Conservation (phyloP, 1,140 invertebrate genomes). For the Cydia amplana region DNA sequence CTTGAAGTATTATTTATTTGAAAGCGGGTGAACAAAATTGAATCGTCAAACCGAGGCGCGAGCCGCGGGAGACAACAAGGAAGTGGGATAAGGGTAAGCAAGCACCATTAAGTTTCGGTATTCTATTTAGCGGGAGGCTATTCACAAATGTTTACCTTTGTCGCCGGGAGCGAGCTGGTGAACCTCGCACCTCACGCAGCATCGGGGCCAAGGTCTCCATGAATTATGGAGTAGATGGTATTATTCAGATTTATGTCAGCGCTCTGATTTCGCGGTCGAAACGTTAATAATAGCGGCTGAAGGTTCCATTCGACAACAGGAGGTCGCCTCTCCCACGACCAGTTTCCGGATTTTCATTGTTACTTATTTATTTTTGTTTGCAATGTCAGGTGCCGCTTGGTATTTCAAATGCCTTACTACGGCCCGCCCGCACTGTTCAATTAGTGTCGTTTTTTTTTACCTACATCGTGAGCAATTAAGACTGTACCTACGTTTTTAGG, state of each 20-base stretch:
- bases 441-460: background rate
- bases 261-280: conserved; percentile 72
- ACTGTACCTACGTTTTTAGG: too few relatives aligned
- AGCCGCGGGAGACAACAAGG: conserved; percentile 17
- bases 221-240: conserved; percentile 78
- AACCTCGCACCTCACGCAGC: conserved; percentile 43
- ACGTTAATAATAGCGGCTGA: conserved; percentile 71
- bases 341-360: conserved; percentile 62
- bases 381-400: conserved; percentile 19
- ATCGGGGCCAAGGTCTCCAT: conserved; percentile 75
- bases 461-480: too few relatives aligned
- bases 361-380: conserved; percentile 35
- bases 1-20: background rate
- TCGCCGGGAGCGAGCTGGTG: conserved; percentile 36
- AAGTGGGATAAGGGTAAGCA: conserved; percentile 28
- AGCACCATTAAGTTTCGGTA: conserved; percentile 27
- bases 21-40: background rate
- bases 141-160: conserved; percentile 40
- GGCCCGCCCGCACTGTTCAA: conserved; percentile 12
- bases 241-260: conserved; percentile 74
- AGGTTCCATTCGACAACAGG: conserved; percentile 65
- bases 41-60: background rate
- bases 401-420: conserved; percentile 5
- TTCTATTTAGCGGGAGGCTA: conserved; percentile 24
- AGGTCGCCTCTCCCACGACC: conserved; percentile 58